phyloP scores from a whole-genome alignment of 2,888 invertebrate genomes.

The Zeuzera pyrina region DNA sequence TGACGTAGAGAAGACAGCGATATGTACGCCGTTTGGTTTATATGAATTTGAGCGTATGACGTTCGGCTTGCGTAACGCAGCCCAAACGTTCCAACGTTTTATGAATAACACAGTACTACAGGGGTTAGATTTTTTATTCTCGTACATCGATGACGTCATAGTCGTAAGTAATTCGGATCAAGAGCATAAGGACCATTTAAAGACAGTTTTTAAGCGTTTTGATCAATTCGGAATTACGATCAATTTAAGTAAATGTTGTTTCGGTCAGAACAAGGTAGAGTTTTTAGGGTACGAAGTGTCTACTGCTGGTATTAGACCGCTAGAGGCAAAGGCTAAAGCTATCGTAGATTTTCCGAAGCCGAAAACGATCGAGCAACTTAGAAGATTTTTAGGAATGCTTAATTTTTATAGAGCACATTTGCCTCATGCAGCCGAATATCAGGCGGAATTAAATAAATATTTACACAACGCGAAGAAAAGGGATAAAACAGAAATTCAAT shows the following conservation, averaged over 20 bases:
- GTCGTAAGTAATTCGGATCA: conserved; percentile 3
- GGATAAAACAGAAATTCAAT: conserved; percentile 14
- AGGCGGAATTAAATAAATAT: conserved; percentile 11
- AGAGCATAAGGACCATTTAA: conserved; percentile 1
- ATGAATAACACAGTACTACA: conserved; percentile 14
- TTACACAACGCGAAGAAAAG: conserved; percentile 14
- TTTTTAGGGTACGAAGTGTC: conserved; percentile 14
- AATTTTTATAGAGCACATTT: conserved; percentile 15
- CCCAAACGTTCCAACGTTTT: conserved; percentile 26
- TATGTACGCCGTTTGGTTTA: conserved; percentile 17
- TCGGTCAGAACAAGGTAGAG: conserved; percentile 6
- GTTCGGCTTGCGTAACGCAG: conserved; percentile 29
- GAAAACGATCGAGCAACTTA: conserved; percentile 10
- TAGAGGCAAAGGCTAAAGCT: conserved; percentile 5
- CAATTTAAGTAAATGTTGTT: conserved; percentile 13
- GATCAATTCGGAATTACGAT: conserved; percentile 12
- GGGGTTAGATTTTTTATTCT: conserved; percentile 7
- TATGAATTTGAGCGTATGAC: conserved; percentile 29
- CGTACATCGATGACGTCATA: conserved; percentile 6
- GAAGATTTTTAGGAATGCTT: conserved; percentile 16
- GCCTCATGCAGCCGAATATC: conserved; percentile 10
- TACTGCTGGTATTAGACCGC: conserved; percentile 7
- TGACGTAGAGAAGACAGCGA: conserved; percentile 12
- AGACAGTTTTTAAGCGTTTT: conserved; percentile 8
- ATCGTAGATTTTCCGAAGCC: conserved; percentile 8